A percentile compares a stretch with the other conserved stretches of the same genome.
Evolutionary conservation across 1,140 invertebrate genomes (phyloP).

Genomic region (Trypoxylus dichotomus): DNA sequence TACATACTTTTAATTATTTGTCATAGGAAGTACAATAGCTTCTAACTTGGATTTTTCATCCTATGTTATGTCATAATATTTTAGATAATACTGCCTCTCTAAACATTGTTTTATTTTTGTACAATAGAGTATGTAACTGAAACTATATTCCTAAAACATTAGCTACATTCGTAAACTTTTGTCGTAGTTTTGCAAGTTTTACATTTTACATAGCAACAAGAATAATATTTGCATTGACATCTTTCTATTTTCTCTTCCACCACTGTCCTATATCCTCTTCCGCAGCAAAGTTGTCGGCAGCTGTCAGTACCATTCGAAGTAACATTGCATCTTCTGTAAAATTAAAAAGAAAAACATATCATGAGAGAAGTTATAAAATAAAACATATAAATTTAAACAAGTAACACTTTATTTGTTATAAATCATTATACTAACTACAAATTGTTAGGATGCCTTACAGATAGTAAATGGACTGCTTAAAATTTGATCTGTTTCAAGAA

Average conservation of each 20-base stretch:
- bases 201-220: slow-evolving; percentile 90
- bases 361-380: too few relatives aligned
- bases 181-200: slow-evolving; percentile 72
- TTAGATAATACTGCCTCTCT: not conserved
- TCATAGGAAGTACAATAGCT: too few relatives aligned
- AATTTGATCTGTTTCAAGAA: too few relatives aligned
- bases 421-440: too few relatives aligned
- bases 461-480: too few relatives aligned
- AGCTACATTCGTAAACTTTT: slow-evolving; percentile 73
- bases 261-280: slow-evolving; percentile 76
- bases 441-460: too few relatives aligned
- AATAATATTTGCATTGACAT: slow-evolving; percentile 88
- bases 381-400: too few relatives aligned
- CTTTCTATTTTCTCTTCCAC: slow-evolving; percentile 69
- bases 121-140: slow-evolving; percentile 25
- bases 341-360: not conserved
- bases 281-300: slow-evolving; percentile 86
- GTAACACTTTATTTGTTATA: too few relatives aligned
- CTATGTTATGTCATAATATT: too few relatives aligned
- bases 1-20: too few relatives aligned
- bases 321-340: slow-evolving; percentile 67
- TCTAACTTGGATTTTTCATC: too few relatives aligned
- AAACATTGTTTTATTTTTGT: not conserved
- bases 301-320: slow-evolving; percentile 71
- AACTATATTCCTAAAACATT: slow-evolving; percentile 39